Evolutionary conservation across 2,797 vertebrate species (phyloP).

Genomic region (Darevskia mixta): DNA sequence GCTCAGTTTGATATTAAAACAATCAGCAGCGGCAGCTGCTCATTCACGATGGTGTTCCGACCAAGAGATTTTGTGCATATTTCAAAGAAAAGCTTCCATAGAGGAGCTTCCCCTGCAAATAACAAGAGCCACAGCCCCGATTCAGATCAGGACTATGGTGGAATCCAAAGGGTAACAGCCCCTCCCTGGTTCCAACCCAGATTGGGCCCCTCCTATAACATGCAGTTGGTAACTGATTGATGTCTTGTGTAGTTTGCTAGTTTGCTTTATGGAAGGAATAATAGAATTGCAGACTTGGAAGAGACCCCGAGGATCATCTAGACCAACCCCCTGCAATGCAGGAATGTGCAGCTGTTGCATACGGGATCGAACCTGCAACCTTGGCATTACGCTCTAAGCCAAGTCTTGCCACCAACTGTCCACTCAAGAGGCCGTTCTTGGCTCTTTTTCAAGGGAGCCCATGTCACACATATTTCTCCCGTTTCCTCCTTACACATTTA

Average conservation of each 20-base stretch:
- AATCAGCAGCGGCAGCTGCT: not conserved
- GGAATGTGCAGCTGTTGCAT: not conserved
- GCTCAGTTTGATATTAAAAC: constrained; percentile 12
- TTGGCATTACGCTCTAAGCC: not conserved
- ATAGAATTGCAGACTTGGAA: too few species aligned
- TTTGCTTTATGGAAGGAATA: not conserved
- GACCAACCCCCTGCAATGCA: not conserved
- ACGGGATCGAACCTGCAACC: not conserved
- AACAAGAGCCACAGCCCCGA: not conserved
- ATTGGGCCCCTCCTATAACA: not conserved
- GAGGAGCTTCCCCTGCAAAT: not conserved
- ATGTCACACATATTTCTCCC: not conserved
- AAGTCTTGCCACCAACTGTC: not conserved
- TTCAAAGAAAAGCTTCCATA: rapidly evolving
- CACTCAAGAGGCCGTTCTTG: not conserved
- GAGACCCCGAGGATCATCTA: too few species aligned
- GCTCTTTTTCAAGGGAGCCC: not conserved
- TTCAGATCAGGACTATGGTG: not conserved
- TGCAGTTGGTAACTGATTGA: not conserved
- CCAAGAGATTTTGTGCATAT: not conserved
- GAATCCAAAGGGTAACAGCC: not conserved
- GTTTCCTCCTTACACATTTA: too few species aligned
- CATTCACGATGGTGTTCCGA: not conserved
- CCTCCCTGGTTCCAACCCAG: not conserved
- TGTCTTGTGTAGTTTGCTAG: not conserved